Evolutionary conservation across 1,140 invertebrate genomes (phyloP).

Genomic region (Zaprionus gabonicus): DNA sequence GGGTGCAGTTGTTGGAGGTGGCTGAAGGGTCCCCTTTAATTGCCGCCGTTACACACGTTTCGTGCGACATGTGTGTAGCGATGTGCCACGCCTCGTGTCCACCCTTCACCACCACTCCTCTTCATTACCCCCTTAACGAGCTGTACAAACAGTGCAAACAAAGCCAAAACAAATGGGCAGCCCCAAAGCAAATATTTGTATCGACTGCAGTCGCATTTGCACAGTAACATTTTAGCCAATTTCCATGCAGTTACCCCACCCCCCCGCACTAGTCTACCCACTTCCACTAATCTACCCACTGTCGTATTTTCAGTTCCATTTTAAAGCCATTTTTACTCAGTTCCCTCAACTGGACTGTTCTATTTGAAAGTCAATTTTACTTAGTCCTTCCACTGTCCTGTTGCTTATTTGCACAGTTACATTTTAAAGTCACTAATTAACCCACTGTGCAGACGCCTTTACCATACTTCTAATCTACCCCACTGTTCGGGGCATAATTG

Average conservation of each 20-base stretch:
- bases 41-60: conserved; percentile 70
- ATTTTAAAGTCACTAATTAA: conserved; percentile 29
- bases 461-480: too few relatives aligned
- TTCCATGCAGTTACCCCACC: not conserved
- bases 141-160: not conserved
- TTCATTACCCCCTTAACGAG: too few relatives aligned
- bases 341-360: not conserved
- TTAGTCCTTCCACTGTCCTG: not conserved
- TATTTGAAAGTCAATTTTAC: too few relatives aligned
- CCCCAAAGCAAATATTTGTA: conserved; percentile 29
- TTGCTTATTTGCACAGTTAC: not conserved
- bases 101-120: too few relatives aligned
- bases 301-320: not conserved
- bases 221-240: conserved; percentile 25
- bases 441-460: too few relatives aligned
- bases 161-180: conserved; percentile 1
- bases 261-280: not conserved
- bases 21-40: conserved; percentile 54
- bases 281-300: too few relatives aligned
- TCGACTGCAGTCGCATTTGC: conserved; percentile 50
- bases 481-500: too few relatives aligned
- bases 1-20: not conserved
- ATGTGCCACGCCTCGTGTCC: conserved; percentile 1
- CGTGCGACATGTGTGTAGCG: conserved; percentile 56
- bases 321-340: conserved; percentile 19